Percentiles rank a stretch among this genome's conserved stretches.
Conservation (phyloP, 2,797 vertebrate species). For the Chrosomus eos region DNA sequence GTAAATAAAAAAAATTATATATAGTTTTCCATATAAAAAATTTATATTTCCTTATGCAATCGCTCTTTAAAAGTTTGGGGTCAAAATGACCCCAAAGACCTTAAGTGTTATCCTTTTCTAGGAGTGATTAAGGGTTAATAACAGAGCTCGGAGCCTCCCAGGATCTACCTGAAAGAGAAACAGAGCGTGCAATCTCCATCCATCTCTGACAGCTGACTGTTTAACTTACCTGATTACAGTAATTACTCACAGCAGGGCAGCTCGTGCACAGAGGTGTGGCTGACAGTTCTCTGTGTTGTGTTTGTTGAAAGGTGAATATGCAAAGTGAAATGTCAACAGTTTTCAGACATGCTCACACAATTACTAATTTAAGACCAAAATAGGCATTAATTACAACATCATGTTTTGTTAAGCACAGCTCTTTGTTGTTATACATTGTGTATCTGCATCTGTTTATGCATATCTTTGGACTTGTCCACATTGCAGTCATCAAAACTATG, state of each 20-base stretch:
- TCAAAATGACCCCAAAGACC: too few relatives aligned
- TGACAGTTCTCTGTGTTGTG: conserved; percentile 51
- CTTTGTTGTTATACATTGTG: background rate
- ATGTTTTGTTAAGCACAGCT: conserved; percentile 10
- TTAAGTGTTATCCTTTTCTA: too few relatives aligned
- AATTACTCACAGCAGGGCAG: conserved; percentile 69
- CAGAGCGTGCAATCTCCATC: conserved; percentile 69
- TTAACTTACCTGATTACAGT: conserved; percentile 78
- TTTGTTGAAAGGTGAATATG: conserved; percentile 51
- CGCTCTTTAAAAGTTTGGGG: too few relatives aligned
- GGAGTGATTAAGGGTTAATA: too few relatives aligned
- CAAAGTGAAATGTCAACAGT: conserved; percentile 37
- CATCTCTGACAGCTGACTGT: conserved; percentile 76
- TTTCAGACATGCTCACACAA: conserved; percentile 35
- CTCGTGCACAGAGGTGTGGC: conserved; percentile 49
- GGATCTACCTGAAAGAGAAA: conserved; percentile 72
- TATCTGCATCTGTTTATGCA: background rate
- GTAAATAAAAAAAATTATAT: too few relatives aligned
- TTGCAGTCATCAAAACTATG: background rate
- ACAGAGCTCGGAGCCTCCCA: conserved; percentile 60
- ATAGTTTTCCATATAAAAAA: too few relatives aligned
- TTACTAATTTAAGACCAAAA: conserved; percentile 27
- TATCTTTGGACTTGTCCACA: background rate
- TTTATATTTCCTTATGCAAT: too few relatives aligned
- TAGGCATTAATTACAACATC: conserved; percentile 17